Evolutionary conservation across 2,113 vertebrate species (phyloP).

Genomic region (Sminthopsis crassicaudata): DNA sequence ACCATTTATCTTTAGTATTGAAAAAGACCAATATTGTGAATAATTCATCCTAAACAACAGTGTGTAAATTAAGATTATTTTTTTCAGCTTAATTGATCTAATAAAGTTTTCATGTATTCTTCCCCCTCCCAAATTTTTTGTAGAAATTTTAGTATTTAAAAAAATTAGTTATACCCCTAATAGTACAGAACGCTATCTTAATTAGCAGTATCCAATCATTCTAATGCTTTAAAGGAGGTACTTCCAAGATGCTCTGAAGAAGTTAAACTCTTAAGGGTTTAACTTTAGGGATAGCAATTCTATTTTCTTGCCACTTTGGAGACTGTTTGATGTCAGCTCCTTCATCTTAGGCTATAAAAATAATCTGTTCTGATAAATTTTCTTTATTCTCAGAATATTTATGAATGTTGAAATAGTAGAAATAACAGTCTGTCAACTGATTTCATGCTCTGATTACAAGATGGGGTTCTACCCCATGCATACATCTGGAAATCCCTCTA

Average conservation of each 20-base stretch:
- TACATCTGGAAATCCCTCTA: background rate
- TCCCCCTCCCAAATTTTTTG: background rate
- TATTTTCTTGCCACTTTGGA: background rate
- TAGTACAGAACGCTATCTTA: background rate
- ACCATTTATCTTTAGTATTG: background rate
- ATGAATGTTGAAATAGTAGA: background rate
- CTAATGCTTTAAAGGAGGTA: background rate
- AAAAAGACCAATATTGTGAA: background rate
- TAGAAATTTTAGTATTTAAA: background rate
- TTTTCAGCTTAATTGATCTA: background rate
- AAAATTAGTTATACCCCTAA: background rate
- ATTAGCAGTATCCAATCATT: background rate
- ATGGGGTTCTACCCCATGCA: background rate
- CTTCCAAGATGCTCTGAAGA: background rate
- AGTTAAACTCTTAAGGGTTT: background rate
- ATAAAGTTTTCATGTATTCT: background rate
- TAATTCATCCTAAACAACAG: background rate
- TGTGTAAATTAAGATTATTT: background rate
- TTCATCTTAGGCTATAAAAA: background rate
- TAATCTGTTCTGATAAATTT: background rate
- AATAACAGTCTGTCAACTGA: background rate
- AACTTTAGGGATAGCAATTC: background rate
- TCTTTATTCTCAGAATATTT: background rate
- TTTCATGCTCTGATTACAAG: background rate
- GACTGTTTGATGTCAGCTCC: background rate